Conservation (phyloP, 2,888 invertebrate species). For the Ganaspis brasiliensis region DNA sequence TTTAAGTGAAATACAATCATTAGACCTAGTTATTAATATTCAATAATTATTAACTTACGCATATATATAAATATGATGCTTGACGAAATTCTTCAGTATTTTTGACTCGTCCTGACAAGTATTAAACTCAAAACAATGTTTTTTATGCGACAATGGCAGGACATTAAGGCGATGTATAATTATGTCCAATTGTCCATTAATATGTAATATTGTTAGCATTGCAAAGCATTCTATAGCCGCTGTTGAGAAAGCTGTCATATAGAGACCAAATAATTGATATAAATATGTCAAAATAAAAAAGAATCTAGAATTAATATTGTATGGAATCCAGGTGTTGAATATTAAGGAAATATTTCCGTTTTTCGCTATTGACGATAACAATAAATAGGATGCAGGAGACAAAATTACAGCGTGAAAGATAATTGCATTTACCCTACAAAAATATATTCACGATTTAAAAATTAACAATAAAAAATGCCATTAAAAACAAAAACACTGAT, state of each 20-base stretch:
- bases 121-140: not conserved
- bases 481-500: slow-evolving; percentile 27
- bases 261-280: slow-evolving; percentile 60
- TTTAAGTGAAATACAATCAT: no score
- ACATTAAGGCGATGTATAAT: slow-evolving; percentile 56
- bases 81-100: not conserved
- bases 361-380: not conserved
- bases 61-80: not conserved
- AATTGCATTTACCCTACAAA: not conserved
- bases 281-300: slow-evolving; percentile 57
- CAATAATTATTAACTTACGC: not conserved
- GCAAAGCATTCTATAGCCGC: slow-evolving; percentile 62
- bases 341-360: slow-evolving; percentile 42
- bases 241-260: slow-evolving; percentile 52
- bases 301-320: slow-evolving; percentile 43
- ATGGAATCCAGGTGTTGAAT: slow-evolving; percentile 62
- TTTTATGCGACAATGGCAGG: not conserved
- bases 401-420: not conserved
- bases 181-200: slow-evolving; percentile 58
- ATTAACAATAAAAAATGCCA: not conserved
- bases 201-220: slow-evolving; percentile 61
- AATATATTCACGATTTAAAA: not conserved
- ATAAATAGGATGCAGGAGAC: not conserved
- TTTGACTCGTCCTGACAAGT: not conserved
- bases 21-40: no score